phyloP scores from a whole-genome alignment of 1,140 invertebrate genomes.

The Hycleus phaleratus region DNA sequence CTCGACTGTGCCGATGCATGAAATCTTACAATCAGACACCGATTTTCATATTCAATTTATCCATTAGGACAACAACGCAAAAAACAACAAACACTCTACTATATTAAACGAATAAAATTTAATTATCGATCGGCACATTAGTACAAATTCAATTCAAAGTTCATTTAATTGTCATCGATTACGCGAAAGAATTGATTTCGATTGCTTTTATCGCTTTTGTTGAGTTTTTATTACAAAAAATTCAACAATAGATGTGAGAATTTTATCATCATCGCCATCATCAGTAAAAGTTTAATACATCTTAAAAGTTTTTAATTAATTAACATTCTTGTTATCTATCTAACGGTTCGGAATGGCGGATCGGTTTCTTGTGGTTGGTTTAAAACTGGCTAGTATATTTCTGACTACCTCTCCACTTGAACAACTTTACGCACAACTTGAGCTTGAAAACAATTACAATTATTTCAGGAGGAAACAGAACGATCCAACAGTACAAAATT shows the following conservation, averaged over 20 bases:
- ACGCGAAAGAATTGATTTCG: no score
- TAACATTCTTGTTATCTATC: constrained; percentile 32
- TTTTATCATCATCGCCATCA: constrained; percentile 4
- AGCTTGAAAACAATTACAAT: constrained; percentile 21
- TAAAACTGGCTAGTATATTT: neutral
- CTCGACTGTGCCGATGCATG: no score
- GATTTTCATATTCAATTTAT: no score
- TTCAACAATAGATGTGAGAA: constrained; percentile 4
- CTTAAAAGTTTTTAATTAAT: constrained; percentile 28
- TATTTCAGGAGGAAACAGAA: constrained; percentile 7
- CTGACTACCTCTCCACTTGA: constrained; percentile 2
- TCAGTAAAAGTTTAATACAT: constrained; percentile 21
- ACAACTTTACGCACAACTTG: constrained; percentile 11
- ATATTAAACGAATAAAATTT: no score
- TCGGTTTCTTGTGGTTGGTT: constrained; percentile 23
- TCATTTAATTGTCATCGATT: no score
- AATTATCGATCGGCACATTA: no score
- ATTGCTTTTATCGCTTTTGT: neutral
- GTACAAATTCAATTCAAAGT: no score
- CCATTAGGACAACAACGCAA: no score
- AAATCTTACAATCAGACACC: no score
- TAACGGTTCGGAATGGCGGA: constrained; percentile 24
- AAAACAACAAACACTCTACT: no score
- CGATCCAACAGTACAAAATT: neutral
- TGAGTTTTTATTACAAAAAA: constrained; percentile 13